Evolutionary conservation across 2,113 vertebrate genomes (phyloP), one percentile per base, ranked within the genome.

Genomic region (Lamprotornis superbus): DNA sequence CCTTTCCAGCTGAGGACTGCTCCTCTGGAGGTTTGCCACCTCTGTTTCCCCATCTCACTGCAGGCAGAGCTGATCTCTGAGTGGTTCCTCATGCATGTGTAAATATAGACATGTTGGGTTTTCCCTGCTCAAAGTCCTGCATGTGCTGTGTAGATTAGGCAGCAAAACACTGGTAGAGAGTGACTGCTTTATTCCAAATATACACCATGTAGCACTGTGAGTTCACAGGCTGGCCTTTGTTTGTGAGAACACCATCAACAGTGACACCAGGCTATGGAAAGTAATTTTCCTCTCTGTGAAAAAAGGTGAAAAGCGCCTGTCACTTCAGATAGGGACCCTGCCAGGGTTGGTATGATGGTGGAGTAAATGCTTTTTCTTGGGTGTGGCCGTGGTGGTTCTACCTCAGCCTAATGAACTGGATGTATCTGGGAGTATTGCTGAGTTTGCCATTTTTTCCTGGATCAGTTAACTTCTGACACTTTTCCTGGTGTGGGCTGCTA

Each of bases 1-100:
- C 1, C 33, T 52, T 59, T 9, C 1, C n/a, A 44, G 37, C 18
- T 35, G 15, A 77, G 28, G 28, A 11, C 23, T 24, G 18, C 22
- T 50, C 6, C 18, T 63, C 57, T 71, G 35, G 10, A 86, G 39
- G 5, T 33, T 24, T 69, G 3, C 17, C 9, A 24, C 7, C 7
- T 53, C 37, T 31, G 8, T 42, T 69, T 92, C 22, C 39, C 5
- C 0, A 2, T 31, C 17, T 52, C 10, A 27, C 19, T 49, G 16
- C 0, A 2, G 19, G 27, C 53, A 69, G 49, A 65, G 28, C 17
- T 83, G 61, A 44, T 37, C 17, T 56, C 31, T 6, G 7, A 39
- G 59, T 0, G 1, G 14, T 27, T 86, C 22, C 27, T 55, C 1
- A 0, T 28, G 15, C 3, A 0, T 1, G 0, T 37, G 24, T 49